Conservation (phyloP, 2,113 vertebrate genomes). For the Neodon shergylaensis region DNA sequence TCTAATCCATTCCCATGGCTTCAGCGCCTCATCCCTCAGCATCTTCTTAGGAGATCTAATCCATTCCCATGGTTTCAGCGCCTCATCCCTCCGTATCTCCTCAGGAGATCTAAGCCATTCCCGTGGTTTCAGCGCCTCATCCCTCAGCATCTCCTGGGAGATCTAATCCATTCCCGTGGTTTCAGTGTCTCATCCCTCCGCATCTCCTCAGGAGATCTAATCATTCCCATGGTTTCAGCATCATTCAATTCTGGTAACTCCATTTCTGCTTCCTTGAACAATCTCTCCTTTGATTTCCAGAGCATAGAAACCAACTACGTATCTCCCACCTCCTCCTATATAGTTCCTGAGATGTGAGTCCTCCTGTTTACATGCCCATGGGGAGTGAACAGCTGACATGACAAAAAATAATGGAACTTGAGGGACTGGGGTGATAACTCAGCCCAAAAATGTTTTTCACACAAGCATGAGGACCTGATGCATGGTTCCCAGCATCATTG, state of each 20-base stretch:
- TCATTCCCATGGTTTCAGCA: neutral
- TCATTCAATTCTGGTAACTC: neutral
- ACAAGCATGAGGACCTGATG: neutral
- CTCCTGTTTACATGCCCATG: neutral
- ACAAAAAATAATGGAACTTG: neutral
- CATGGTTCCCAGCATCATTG: neutral
- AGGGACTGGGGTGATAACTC: neutral
- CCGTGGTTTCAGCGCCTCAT: too few species aligned
- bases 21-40: neutral
- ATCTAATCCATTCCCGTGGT: neutral
- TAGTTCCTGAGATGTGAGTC: neutral
- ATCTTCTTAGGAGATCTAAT: neutral
- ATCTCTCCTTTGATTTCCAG: constrained; percentile 12
- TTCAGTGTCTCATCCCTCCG: neutral
- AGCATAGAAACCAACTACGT: neutral
- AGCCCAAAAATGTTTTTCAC: neutral
- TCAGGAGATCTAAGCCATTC: neutral
- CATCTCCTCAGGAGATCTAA: neutral
- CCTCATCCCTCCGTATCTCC: neutral
- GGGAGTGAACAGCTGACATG: neutral
- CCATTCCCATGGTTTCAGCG: neutral
- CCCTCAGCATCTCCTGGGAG: neutral
- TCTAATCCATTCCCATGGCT: too few species aligned
- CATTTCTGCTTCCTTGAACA: neutral
- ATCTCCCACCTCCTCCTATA: neutral